phyloP scores from a whole-genome alignment of 2,797 vertebrate genomes.

The Epinephelus malabaricus region DNA sequence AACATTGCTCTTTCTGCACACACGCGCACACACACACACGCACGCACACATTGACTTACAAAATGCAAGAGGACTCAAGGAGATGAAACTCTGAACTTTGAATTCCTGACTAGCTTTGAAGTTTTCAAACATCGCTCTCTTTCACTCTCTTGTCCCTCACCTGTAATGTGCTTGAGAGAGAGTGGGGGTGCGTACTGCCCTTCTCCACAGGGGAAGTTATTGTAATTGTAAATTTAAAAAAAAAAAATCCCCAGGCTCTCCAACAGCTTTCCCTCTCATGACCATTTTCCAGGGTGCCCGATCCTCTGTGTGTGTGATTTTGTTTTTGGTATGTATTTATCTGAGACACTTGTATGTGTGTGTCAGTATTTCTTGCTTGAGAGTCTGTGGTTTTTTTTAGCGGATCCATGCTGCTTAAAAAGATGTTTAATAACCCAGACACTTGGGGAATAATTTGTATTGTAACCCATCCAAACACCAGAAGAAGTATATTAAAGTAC shows the following conservation, averaged over 20 bases:
- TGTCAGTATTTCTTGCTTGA: neutral
- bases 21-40: slow-evolving; percentile 12
- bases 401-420: neutral
- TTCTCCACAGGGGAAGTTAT: slow-evolving; percentile 21
- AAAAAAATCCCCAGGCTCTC: slow-evolving; percentile 13
- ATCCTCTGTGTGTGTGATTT: neutral
- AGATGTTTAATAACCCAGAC: neutral
- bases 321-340: neutral
- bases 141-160: slow-evolving; percentile 49
- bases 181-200: neutral
- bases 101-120: slow-evolving; percentile 74
- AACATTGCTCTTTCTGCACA: neutral
- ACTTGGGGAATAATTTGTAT: neutral
- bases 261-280: slow-evolving; percentile 5
- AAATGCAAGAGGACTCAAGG: slow-evolving; percentile 61
- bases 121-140: slow-evolving; percentile 61
- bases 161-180: slow-evolving; percentile 24
- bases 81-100: slow-evolving; percentile 72
- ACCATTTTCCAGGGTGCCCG: neutral
- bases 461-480: slow-evolving; percentile 3
- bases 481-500: neutral
- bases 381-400: neutral
- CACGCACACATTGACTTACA: slow-evolving; percentile 63
- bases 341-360: neutral
- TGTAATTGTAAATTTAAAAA: slow-evolving; percentile 30